Evolutionary conservation across 2,888 invertebrate genomes (phyloP).

Genomic region (Steromphala cineraria): DNA sequence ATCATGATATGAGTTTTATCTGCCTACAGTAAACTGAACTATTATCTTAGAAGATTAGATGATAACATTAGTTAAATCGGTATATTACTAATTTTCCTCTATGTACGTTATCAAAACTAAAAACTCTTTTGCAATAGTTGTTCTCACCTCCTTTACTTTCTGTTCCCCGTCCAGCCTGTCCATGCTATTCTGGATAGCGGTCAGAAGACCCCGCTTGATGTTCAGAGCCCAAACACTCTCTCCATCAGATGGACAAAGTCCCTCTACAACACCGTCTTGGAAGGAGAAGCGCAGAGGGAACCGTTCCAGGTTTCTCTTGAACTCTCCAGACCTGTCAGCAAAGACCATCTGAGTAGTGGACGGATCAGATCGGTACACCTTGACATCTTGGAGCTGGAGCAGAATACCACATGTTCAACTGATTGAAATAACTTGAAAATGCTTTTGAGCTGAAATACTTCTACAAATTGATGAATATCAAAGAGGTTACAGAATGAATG

Average conservation of each 20-base stretch:
- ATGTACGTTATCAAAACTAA: background rate
- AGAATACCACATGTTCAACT: background rate
- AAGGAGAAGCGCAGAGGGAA: slow-evolving; percentile 85
- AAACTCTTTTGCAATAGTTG: background rate
- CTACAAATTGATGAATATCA: too few relatives aligned
- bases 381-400: slow-evolving; percentile 43
- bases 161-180: slow-evolving; percentile 83
- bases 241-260: slow-evolving; percentile 87
- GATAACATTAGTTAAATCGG: too few relatives aligned
- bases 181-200: slow-evolving; percentile 93
- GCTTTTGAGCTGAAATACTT: too few relatives aligned
- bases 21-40: too few relatives aligned
- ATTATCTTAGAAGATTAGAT: too few relatives aligned
- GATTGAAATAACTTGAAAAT: background rate
- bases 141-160: slow-evolving; percentile 53
- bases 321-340: slow-evolving; percentile 35
- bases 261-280: slow-evolving; percentile 85
- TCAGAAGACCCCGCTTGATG: slow-evolving; percentile 91
- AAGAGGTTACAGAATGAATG: too few relatives aligned
- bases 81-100: background rate
- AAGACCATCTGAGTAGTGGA: slow-evolving; percentile 24
- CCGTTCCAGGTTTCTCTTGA: slow-evolving; percentile 81
- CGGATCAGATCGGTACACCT: slow-evolving; percentile 44
- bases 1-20: too few relatives aligned
- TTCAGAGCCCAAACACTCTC: slow-evolving; percentile 89